Conservation (phyloP, 53 echinoderm and acorn worm genomes). For the Temnopleurus reevesii region DNA sequence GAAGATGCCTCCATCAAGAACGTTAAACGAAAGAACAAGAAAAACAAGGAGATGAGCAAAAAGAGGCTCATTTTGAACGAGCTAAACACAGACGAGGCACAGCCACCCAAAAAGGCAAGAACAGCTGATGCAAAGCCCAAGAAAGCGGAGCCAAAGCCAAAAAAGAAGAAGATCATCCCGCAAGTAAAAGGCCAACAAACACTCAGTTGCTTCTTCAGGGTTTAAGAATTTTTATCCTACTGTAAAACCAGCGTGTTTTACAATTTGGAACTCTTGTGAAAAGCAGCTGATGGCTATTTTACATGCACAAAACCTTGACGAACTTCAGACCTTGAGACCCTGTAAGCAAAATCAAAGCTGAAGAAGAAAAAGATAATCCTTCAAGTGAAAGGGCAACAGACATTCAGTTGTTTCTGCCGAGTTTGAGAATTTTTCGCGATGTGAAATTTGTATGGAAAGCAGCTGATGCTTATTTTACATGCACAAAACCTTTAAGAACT, state of each 20-base stretch:
- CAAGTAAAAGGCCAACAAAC: constrained; percentile 80
- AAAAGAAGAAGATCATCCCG: constrained; percentile 68
- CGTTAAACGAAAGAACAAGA: constrained; percentile 3
- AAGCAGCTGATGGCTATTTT: too few relatives aligned
- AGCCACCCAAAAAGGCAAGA: constrained; percentile 8
- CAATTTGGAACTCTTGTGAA: neutral
- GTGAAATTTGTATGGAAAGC: too few relatives aligned
- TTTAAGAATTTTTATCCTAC: neutral
- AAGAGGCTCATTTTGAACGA: constrained; percentile 31
- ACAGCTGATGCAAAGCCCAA: constrained; percentile 47
- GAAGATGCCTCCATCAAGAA: neutral
- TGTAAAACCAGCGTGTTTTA: neutral
- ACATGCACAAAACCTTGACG: too few relatives aligned
- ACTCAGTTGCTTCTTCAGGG: constrained; percentile 78
- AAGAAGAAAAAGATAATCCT: too few relatives aligned
- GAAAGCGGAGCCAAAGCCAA: constrained; percentile 28
- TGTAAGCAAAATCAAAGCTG: too few relatives aligned
- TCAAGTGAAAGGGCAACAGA: too few relatives aligned
- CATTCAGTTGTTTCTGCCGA: too few relatives aligned
- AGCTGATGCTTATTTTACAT: too few relatives aligned
- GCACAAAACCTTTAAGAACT: too few relatives aligned
- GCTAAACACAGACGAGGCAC: neutral
- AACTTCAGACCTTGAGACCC: too few relatives aligned
- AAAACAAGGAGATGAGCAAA: constrained; percentile 25
- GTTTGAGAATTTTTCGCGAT: neutral